Base-by-base conservation (phyloP, 2,888 invertebrate species). In the Pemphredon lugubris region DNA sequence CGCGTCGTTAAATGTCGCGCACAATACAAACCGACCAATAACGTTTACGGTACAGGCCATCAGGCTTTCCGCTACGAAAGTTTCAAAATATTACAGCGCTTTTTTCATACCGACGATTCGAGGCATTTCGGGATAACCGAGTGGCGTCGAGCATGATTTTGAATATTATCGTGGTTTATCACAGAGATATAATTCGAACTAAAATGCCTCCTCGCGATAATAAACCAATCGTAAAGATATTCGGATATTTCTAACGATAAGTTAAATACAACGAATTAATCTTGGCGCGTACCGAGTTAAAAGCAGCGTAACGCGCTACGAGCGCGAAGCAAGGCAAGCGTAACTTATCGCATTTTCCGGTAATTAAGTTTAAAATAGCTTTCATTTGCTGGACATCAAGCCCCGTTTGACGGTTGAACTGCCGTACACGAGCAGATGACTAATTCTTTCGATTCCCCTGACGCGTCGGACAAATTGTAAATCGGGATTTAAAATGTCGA, bases 1-100 rank as follows among this genome's bases (percentile, higher is more conserved):
- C 48, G 37, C 57, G 26, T 57, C 55, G 48, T 75, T 76, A 75
- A 75, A 44, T 32, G 59, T 66, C 53, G 26, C 44, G 34, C 44
- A 42, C 66, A 55, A 66, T 45, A 16, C 55, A 11, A 16, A 2
- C 32, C 39, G 44, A 23, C 58, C 59, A 66, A 60, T 55, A 66
- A 66, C 44, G 47, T 13, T 40, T 65, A 13, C 53, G 30, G 16
- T 11, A 37, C 48, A 32, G 37, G 9, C 30, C 59, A 34, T 44
- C 47, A 47, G 34, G 11, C 23, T 53, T 53, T 47, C 40, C 47
- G 32, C 1, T 14, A 20, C 23, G 51, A 9, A 37, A 40, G 20
- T 48, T 53, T 1, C 3, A 65, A 69, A 58, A 58, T 69, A 65
- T 55, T 63, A 23, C 13, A 9, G 13, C 34, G 50, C 42, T n/a